Conservation (phyloP, 2,888 invertebrate genomes). For the Argyresthia albistria region DNA sequence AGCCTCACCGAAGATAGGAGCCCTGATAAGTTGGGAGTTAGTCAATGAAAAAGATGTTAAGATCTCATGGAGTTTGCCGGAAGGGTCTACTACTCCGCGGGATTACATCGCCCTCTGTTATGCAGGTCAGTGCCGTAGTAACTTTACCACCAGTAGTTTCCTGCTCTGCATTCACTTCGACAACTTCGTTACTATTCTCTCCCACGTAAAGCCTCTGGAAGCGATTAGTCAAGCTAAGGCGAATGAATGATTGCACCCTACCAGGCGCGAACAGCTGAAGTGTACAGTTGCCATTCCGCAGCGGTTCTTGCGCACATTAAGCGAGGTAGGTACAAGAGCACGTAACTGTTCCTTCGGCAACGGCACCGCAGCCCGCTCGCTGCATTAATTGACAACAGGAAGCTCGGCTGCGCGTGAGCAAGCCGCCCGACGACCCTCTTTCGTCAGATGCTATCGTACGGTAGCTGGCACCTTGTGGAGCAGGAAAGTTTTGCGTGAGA, state of each 20-base stretch:
- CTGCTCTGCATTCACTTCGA: too few relatives aligned
- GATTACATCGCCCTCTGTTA: constrained; percentile 72
- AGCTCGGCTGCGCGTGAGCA: constrained; percentile 12
- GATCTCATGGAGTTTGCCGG: constrained; percentile 60
- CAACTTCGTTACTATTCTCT: too few relatives aligned
- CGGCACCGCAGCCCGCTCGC: constrained; percentile 20
- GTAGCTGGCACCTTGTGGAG: background rate
- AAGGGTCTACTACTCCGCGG: constrained; percentile 34
- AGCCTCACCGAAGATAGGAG: constrained; percentile 18
- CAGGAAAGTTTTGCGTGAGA: constrained; percentile 1
- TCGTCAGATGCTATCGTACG: background rate
- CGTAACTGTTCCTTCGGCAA: too few relatives aligned
- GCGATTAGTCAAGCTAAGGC: too few relatives aligned
- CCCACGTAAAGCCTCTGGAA: too few relatives aligned
- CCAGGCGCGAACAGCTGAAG: too few relatives aligned
- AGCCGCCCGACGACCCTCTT: background rate
- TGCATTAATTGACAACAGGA: constrained; percentile 49
- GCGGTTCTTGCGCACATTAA: too few relatives aligned
- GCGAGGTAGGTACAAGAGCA: too few relatives aligned
- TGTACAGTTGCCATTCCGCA: too few relatives aligned
- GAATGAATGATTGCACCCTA: too few relatives aligned
- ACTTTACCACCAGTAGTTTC: background rate
- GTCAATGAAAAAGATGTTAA: constrained; percentile 46
- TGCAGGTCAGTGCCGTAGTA: constrained; percentile 53
- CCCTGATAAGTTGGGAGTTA: constrained; percentile 33